These are phyloP conservation scores for Myotis findleyi DNA, from an alignment of 2,797 vertebrate genomes.

Conservation along the genomic window DNA sequence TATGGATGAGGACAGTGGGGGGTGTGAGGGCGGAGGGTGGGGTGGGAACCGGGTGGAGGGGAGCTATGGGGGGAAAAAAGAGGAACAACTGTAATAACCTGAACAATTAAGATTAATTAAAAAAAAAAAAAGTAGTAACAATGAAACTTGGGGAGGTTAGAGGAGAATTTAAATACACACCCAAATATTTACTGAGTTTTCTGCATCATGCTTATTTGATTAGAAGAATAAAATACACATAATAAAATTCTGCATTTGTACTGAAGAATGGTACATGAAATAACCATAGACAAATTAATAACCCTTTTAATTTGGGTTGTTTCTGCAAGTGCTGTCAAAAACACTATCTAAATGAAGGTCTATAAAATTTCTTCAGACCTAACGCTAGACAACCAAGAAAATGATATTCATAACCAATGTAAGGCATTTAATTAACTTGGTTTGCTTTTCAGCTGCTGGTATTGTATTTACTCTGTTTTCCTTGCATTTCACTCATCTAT, in stretches of 20 bases:
- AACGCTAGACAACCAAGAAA: slow-evolving; percentile 1
- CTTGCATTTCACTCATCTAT: slow-evolving; percentile 27
- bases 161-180: background rate
- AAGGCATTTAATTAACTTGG: background rate
- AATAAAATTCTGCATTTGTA: background rate
- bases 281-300: background rate
- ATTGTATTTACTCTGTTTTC: slow-evolving; percentile 6
- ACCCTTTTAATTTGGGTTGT: background rate
- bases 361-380: slow-evolving; percentile 12
- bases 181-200: background rate
- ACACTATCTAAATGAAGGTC: background rate
- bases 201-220: background rate
- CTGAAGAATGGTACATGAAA: slow-evolving; percentile 37
- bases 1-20: no score
- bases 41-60: no score
- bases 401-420: background rate
- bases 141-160: background rate
- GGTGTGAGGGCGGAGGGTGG: no score
- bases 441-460: slow-evolving; percentile 4
- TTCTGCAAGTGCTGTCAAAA: background rate
- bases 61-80: no score
- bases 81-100: no score
- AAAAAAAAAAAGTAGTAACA: slow-evolving; percentile 17
- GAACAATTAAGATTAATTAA: no score
- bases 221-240: slow-evolving; percentile 23